Conservation (phyloP, 2,113 vertebrate genomes). For the Phodopus roborovskii region DNA sequence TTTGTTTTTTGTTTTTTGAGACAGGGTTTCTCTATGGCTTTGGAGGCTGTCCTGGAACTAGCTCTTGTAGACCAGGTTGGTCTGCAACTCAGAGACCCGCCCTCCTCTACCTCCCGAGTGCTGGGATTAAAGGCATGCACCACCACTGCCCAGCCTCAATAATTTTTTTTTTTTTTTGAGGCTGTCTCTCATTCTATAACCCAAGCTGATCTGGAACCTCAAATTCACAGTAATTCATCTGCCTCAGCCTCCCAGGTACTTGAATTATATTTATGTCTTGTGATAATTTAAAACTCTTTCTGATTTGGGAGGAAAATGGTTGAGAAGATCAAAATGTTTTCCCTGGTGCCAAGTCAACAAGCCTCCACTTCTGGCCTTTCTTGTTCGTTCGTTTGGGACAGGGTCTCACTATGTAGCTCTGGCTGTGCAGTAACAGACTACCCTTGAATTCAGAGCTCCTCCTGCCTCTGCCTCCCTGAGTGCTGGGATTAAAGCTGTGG, state of each 20-base stretch:
- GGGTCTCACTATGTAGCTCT: not conserved
- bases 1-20: no score
- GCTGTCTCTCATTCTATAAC: not conserved
- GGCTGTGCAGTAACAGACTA: not conserved
- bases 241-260: no score
- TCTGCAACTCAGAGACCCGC: no score
- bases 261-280: not conserved
- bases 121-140: no score
- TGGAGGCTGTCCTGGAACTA: no score
- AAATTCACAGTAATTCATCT: no score
- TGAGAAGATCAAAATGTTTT: not conserved
- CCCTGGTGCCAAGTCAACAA: not conserved
- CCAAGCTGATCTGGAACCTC: not conserved
- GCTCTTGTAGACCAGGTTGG: no score
- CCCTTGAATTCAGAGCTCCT: not conserved
- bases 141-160: not conserved
- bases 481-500: not conserved
- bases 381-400: not conserved
- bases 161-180: not conserved
- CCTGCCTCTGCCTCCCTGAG: not conserved
- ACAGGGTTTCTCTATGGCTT: no score
- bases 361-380: not conserved
- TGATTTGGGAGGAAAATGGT: not conserved
- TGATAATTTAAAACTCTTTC: not conserved
- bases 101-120: no score